Percentiles rank a stretch among this genome's conserved stretches.
These are phyloP conservation scores for Calcarius ornatus DNA, from an alignment of 2,113 vertebrate species.

Conservation along the genomic window DNA sequence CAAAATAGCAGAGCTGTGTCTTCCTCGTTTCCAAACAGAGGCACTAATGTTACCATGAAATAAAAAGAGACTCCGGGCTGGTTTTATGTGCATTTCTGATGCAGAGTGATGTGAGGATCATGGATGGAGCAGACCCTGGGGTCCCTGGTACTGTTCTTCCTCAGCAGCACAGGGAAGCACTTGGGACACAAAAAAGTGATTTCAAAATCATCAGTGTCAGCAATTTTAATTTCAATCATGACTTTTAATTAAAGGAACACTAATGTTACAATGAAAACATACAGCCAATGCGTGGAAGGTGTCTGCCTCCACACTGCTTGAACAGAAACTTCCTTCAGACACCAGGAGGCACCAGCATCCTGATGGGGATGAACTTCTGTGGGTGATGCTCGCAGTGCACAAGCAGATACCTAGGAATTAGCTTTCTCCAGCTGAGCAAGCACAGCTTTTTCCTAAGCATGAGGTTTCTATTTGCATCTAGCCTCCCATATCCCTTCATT, in stretches of 20 bases:
- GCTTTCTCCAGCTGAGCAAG: not conserved
- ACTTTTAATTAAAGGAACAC: not conserved
- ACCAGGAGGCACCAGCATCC: constrained; percentile 62
- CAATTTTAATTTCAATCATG: not conserved
- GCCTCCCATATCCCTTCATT: not conserved
- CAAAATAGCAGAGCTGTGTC: not conserved
- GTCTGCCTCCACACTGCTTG: not conserved
- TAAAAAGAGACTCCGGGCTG: not conserved
- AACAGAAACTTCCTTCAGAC: constrained; percentile 40
- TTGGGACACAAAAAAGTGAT: not conserved
- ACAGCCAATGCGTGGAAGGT: not conserved
- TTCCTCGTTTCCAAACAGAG: not conserved
- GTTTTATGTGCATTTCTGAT: not conserved
- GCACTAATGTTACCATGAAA: not conserved
- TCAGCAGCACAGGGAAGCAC: not conserved
- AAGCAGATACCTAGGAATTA: not conserved
- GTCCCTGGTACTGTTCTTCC: not conserved
- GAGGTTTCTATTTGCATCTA: not conserved
- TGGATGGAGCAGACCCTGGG: not conserved
- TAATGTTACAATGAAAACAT: not conserved
- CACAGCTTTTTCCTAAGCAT: not conserved
- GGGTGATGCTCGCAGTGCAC: not conserved
- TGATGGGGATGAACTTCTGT: not conserved
- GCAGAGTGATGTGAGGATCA: not conserved
- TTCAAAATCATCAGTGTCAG: not conserved